Base-by-base conservation (phyloP, 2,888 invertebrate species). In the Parascotia fuliginaria region DNA sequence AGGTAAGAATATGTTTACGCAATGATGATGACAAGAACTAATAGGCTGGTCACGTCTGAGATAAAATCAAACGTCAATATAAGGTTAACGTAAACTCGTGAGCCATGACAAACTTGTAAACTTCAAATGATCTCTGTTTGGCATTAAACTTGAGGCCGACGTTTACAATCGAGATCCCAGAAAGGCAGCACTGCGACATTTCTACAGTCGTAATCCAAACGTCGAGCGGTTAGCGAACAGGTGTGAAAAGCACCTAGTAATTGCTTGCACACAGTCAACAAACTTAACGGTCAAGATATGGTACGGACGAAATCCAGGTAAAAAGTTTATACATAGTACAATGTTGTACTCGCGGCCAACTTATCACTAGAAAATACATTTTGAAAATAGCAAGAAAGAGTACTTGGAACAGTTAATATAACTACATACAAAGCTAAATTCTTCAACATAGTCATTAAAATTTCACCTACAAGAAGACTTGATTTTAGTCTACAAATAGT, bases 211-310 rank as follows among this genome's bases (percentile, higher is more conserved):
- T 76, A 82, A 79, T 78, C 74, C 72, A 74, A 78, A 73, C 76
- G 65, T 57, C 59, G 41, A 56, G 58, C 87, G 60, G 73, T 92
- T 91, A 91, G 85, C 85, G 61, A 65, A 70, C 61, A 81, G 70
- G 89, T 88, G 91, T 91, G 85, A 91, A 91, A 89, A 91, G 89
- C 85, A 68, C 70, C 58, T 54, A 75, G 79, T 87, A 85, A 89
- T 90, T 85, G 83, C 81, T 78, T 66, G 54, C 66, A 59, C 56
- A 72, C 65, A 72, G 77, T 79, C 75, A 79, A 83, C 73, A 82
- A 69, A 68, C 65, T 49, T 28, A 31, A 42, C 46, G 31, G 14
- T 15, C 37, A 6, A 36, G 42, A 40, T 45, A 39, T 15, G 22
- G 36, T 42, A 52, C 52, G 47, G 42, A 38, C 9, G n/a, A n/a